Base-by-base conservation (phyloP, 1,140 invertebrate genomes). In the Cyphomyrmex costatus region DNA sequence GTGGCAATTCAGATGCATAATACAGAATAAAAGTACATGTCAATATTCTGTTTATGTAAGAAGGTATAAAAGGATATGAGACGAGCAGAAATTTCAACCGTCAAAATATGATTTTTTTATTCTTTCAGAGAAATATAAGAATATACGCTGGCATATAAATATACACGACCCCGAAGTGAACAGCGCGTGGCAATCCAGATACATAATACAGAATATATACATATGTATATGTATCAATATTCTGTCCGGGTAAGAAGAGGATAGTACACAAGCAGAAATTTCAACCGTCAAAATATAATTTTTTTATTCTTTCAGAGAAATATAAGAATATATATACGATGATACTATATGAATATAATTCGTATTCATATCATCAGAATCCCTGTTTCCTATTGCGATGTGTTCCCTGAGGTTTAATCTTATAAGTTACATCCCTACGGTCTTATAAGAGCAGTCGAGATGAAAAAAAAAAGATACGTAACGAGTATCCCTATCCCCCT, bases 111-210 rank as follows among this genome's bases (percentile, higher is more conserved):
- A 42, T 12, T 42, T 42, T 42, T 42, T 42, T 10, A 10, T 42
- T 10, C 3, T 42, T 42, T 42, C 36, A 42, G 36, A 42, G 2
- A 42, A 42, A 42, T 42, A 42, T 42, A 10, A 42, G 36, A 42
- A 42, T 42, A 42, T 42, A 2, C 8, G 36, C 2, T 42, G 36
- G 36, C 10, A 42, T 8, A 42, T 42, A 10, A 42, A 42, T 42
- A 42, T 42, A 21, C 21, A 7, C n/a, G n/a, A 58, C 58, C 61
- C 58, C 61, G 84, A 89, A 89, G 79, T 82, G 80, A 90, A 71
- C 36, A 86, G 80, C 49, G 49, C 42, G 21, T 46, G 21, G 51
- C 61, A 19, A 68, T 70, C 51, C 53, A 77, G 53, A 87, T 77
- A 46, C 70, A 21, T 58, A 80, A 78, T 16, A 61, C 16, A 46